These are phyloP conservation scores for Sinelater perroti DNA, from an alignment of 2,888 invertebrate genomes.

Conservation along the genomic window DNA sequence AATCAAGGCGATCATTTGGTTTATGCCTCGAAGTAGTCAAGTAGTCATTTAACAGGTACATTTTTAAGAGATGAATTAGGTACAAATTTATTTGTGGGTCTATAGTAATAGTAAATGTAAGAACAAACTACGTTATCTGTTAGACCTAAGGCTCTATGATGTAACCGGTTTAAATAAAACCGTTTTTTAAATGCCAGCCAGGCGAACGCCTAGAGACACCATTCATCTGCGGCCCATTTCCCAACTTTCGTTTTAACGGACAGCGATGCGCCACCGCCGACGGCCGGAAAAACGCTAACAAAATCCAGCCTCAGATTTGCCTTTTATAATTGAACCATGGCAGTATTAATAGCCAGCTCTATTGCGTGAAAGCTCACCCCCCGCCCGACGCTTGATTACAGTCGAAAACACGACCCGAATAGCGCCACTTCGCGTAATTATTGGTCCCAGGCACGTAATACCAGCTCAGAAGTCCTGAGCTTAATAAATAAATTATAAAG, in stretches of 20 bases:
- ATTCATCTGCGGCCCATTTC: slow-evolving; percentile 16
- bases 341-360: slow-evolving; percentile 26
- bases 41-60: too few relatives aligned
- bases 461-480: slow-evolving; percentile 40
- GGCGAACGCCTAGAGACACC: slow-evolving; percentile 15
- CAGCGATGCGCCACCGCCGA: background rate
- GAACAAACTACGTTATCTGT: too few relatives aligned
- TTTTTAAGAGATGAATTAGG: too few relatives aligned
- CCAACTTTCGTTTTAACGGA: slow-evolving; percentile 2
- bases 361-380: slow-evolving; percentile 35
- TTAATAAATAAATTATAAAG: slow-evolving; percentile 41
- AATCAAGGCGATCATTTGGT: too few relatives aligned
- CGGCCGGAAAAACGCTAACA: slow-evolving; percentile 8
- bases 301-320: slow-evolving; percentile 11
- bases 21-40: too few relatives aligned
- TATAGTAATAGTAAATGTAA: too few relatives aligned
- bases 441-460: slow-evolving; percentile 42
- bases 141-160: too few relatives aligned
- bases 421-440: slow-evolving; percentile 38
- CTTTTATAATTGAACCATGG: slow-evolving; percentile 34
- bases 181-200: slow-evolving; percentile 23
- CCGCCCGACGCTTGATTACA: slow-evolving; percentile 24
- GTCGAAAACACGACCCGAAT: slow-evolving; percentile 30
- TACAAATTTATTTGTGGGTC: too few relatives aligned
- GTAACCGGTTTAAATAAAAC: too few relatives aligned